Conservation (phyloP, 2,888 invertebrate genomes). For the Noctua janthina region DNA sequence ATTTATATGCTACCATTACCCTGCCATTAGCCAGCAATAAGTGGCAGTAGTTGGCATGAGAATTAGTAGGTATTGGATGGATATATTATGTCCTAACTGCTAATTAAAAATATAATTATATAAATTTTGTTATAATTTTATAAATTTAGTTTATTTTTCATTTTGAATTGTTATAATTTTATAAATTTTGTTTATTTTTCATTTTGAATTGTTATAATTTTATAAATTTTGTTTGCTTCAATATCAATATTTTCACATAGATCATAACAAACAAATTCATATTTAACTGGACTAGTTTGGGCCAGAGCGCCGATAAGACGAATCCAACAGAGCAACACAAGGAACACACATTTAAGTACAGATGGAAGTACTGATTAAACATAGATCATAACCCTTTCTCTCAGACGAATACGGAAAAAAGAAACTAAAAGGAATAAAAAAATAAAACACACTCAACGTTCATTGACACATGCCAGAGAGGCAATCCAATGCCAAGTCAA, state of each 20-base stretch:
- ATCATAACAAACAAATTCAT: background rate
- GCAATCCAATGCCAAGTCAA: background rate
- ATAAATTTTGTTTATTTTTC: no score
- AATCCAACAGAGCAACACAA: background rate
- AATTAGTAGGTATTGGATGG: background rate
- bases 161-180: no score
- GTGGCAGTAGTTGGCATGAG: background rate
- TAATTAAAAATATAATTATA: no score
- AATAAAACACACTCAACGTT: background rate
- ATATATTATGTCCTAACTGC: no score
- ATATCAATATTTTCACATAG: background rate
- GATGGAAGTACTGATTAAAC: background rate
- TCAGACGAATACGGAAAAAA: background rate
- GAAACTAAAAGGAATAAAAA: background rate
- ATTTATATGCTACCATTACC: no score
- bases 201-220: no score
- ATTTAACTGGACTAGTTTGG: background rate
- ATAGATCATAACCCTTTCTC: background rate
- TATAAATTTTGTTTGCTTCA: background rate
- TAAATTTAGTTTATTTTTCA: no score
- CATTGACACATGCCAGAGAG: conserved; percentile 4
- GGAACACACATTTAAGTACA: background rate
- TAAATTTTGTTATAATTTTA: no score
- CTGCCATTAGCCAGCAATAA: background rate
- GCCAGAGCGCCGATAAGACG: background rate